phyloP scores from a whole-genome alignment of 2,113 vertebrate species.

The Platysternon megacephalum region DNA sequence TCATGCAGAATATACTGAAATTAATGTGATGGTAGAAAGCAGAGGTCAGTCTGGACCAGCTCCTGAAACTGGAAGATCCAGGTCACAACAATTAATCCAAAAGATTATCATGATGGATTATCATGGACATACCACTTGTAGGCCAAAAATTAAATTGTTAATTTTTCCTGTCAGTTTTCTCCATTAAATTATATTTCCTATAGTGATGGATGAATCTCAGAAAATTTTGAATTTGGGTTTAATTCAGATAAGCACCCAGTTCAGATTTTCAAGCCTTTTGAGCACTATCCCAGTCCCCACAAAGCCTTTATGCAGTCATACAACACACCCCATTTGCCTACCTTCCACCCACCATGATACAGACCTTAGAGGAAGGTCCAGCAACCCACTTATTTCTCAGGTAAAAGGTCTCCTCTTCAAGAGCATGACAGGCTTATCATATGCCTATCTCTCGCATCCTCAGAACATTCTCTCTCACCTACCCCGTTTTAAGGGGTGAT shows the following conservation, averaged over 20 bases:
- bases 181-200: not conserved
- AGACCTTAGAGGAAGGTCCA: not conserved
- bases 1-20: not conserved
- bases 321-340: not conserved
- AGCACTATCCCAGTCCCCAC: not conserved
- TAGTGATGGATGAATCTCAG: not conserved
- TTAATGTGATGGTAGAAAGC: not conserved
- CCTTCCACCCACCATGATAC: not conserved
- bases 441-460: not conserved
- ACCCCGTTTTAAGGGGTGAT: not conserved
- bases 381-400: not conserved
- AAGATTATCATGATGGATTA: not conserved
- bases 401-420: not conserved
- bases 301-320: not conserved
- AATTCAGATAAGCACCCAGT: not conserved
- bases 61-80: not conserved
- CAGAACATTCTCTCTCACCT: not conserved
- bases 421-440: constrained; percentile 24
- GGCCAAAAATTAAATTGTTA: not conserved
- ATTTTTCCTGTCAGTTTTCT: not conserved
- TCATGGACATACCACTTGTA: not conserved
- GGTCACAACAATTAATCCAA: not conserved
- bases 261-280: not conserved
- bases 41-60: not conserved
- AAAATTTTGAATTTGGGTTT: not conserved